Percentiles rank a stretch among this genome's conserved stretches.
These are phyloP conservation scores for Chrysomela aeneicollis DNA, from an alignment of 2,888 invertebrate species.

Conservation along the genomic window DNA sequence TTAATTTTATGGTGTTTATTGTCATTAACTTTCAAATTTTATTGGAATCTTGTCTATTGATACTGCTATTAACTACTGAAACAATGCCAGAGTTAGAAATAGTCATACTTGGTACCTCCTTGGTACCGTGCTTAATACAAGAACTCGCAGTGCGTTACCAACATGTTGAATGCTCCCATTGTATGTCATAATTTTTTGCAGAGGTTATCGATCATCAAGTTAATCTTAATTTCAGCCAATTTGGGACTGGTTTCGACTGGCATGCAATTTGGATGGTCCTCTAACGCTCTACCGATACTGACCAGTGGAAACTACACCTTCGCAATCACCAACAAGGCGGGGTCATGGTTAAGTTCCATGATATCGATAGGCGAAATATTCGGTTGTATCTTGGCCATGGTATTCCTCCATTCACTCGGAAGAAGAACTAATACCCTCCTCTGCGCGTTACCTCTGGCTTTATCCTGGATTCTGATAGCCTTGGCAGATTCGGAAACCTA, in stretches of 20 bases:
- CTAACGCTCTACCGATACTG: slow-evolving; percentile 66
- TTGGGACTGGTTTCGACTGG: slow-evolving; percentile 54
- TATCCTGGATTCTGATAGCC: slow-evolving; percentile 71
- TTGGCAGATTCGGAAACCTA: slow-evolving; percentile 65
- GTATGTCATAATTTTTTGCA: too few relatives aligned
- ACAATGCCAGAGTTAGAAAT: too few relatives aligned
- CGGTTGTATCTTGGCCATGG: slow-evolving; percentile 69
- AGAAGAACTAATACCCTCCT: slow-evolving; percentile 69
- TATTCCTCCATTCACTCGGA: slow-evolving; percentile 71
- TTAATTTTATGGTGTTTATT: too few relatives aligned
- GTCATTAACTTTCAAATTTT: too few relatives aligned
- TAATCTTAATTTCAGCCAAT: slow-evolving; percentile 47
- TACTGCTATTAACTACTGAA: too few relatives aligned
- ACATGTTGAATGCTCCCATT: too few relatives aligned
- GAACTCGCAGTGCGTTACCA: too few relatives aligned
- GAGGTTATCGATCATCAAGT: too few relatives aligned
- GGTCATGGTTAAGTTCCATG: slow-evolving; percentile 71
- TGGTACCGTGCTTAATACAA: too few relatives aligned
- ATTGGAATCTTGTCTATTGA: too few relatives aligned
- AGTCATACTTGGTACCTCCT: too few relatives aligned
- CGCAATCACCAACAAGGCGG: slow-evolving; percentile 63
- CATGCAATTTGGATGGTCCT: slow-evolving; percentile 66
- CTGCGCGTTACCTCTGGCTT: slow-evolving; percentile 68
- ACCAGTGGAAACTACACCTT: slow-evolving; percentile 62
- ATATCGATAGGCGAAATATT: slow-evolving; percentile 71